A percentile compares a stretch with the other conserved stretches of the same genome.
Evolutionary conservation across 2,113 vertebrate species (phyloP).

Genomic region (Urocitellus parryii): DNA sequence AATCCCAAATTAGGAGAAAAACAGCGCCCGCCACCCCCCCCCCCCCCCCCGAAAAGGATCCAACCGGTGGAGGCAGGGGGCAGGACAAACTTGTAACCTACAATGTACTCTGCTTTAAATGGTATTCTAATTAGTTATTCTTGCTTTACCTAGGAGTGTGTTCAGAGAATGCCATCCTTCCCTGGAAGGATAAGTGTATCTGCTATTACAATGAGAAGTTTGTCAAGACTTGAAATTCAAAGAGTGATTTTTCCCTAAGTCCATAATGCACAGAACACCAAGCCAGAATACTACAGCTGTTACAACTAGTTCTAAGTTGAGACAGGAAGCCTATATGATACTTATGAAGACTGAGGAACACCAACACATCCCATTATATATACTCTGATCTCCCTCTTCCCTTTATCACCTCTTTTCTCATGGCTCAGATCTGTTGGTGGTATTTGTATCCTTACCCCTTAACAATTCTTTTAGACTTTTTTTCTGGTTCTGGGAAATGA

Average conservation of each 20-base stretch:
- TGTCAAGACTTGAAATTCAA: slow-evolving; percentile 73
- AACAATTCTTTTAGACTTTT: neutral
- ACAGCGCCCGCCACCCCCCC: too few species aligned
- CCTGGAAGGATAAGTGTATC: slow-evolving; percentile 56
- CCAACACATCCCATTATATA: neutral
- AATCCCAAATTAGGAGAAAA: slow-evolving; percentile 46
- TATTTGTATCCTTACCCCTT: neutral
- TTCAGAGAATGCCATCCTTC: slow-evolving; percentile 52
- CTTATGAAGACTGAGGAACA: neutral
- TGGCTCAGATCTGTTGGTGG: neutral
- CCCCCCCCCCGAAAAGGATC: neutral
- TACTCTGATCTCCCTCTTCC: neutral
- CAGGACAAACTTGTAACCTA: neutral
- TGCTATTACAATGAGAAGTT: slow-evolving; percentile 69
- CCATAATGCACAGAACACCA: slow-evolving; percentile 36
- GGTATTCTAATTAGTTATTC: slow-evolving; percentile 38
- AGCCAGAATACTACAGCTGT: slow-evolving; percentile 24
- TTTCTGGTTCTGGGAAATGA: neutral
- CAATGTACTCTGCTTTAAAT: neutral
- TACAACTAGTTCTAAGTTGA: slow-evolving; percentile 37
- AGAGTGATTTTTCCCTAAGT: slow-evolving; percentile 59
- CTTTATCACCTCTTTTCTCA: neutral
- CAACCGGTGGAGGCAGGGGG: neutral
- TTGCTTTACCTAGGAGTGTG: slow-evolving; percentile 59
- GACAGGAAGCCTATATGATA: slow-evolving; percentile 28